Evolutionary conservation across 2,113 vertebrate genomes (phyloP).

Genomic region (Oreotrochilus melanogaster): DNA sequence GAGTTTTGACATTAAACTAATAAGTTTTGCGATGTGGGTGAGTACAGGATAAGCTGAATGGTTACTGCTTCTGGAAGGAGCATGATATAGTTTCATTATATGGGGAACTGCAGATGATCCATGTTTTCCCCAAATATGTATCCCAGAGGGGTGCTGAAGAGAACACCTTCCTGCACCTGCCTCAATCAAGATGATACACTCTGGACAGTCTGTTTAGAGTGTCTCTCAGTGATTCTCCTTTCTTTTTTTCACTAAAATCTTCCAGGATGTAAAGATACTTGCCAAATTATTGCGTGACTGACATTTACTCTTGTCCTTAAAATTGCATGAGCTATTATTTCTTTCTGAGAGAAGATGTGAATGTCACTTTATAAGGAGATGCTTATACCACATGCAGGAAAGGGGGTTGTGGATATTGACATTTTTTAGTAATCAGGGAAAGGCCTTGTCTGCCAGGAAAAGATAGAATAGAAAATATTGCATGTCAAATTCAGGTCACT

Average conservation of each 20-base stretch:
- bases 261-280: not conserved
- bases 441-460: not conserved
- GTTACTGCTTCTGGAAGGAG: not conserved
- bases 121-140: not conserved
- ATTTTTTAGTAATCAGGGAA: not conserved
- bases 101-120: not conserved
- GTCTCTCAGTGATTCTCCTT: not conserved
- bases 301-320: not conserved
- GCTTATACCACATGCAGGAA: not conserved
- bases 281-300: not conserved
- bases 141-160: not conserved
- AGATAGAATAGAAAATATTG: slow-evolving; percentile 7
- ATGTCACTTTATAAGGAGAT: not conserved
- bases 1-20: not conserved
- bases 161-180: not conserved
- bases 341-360: not conserved
- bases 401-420: not conserved
- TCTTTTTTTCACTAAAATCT: not conserved
- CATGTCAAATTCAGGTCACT: not conserved
- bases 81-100: not conserved
- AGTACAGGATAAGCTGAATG: not conserved
- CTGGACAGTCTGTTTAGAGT: not conserved
- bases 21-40: not conserved
- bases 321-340: not conserved
- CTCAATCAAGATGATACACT: not conserved